Conservation (phyloP, 1,140 invertebrate genomes). For the Megalopta genalis region DNA sequence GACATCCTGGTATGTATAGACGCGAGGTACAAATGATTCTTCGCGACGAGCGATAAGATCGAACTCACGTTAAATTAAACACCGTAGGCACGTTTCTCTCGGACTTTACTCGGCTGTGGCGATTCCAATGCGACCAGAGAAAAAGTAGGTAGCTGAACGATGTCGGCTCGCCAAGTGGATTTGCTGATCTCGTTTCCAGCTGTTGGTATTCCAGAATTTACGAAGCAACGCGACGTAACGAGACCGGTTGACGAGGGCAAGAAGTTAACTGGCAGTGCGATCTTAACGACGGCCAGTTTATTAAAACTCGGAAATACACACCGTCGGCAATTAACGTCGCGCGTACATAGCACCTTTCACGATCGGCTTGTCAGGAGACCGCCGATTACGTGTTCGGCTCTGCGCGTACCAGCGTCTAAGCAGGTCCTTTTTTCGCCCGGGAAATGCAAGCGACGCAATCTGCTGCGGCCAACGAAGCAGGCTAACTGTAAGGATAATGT, state of each 20-base stretch:
- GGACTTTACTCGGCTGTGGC: too few relatives aligned
- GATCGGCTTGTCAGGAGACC: constrained; percentile 14
- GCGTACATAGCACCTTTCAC: constrained; percentile 42
- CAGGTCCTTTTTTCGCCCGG: not conserved
- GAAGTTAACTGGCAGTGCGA: constrained; percentile 48
- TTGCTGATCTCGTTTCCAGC: constrained; percentile 37
- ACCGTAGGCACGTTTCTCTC: too few relatives aligned
- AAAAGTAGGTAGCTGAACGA: constrained; percentile 31
- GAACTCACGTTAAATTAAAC: too few relatives aligned
- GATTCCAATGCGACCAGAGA: not conserved
- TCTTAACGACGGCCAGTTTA: constrained; percentile 50
- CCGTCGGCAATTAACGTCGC: constrained; percentile 54
- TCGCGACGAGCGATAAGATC: too few relatives aligned
- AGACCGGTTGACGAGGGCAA: constrained; percentile 50
- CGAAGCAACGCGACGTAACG: constrained; percentile 14
- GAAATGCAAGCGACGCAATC: constrained; percentile 20
- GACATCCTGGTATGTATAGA: too few relatives aligned
- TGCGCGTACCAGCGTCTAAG: too few relatives aligned
- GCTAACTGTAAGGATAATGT: not conserved
- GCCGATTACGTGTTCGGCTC: not conserved
- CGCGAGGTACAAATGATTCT: not conserved
- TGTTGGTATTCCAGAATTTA: constrained; percentile 25
- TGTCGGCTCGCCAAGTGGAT: constrained; percentile 13
- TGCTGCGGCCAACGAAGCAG: not conserved
- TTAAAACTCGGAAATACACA: constrained; percentile 59